These are phyloP conservation scores for Nyctalus aviator DNA, from an alignment of 2,797 vertebrate species.

Conservation along the genomic window DNA sequence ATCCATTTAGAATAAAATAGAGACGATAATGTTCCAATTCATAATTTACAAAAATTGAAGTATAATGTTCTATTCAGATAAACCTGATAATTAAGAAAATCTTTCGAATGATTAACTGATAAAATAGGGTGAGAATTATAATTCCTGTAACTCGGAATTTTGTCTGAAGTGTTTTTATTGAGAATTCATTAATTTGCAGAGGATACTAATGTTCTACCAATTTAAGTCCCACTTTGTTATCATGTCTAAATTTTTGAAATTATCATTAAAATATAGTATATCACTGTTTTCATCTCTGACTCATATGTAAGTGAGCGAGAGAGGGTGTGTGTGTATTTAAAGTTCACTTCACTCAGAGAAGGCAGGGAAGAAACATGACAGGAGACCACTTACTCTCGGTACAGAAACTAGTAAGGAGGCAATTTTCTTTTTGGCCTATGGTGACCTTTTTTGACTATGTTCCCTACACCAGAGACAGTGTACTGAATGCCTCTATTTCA, in stretches of 20 bases:
- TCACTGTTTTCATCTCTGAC: constrained; percentile 32
- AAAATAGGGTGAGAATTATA: neutral
- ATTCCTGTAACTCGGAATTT: constrained; percentile 41
- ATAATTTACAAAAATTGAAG: constrained; percentile 32
- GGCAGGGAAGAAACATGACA: constrained; percentile 87
- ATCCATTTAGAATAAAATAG: constrained; percentile 66
- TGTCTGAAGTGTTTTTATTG: constrained; percentile 41
- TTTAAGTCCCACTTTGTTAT: constrained; percentile 40
- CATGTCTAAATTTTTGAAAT: constrained; percentile 47
- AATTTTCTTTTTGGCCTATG: constrained; percentile 89
- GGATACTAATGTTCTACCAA: neutral
- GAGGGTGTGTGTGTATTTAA: constrained; percentile 56
- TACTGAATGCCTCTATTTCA: constrained; percentile 88
- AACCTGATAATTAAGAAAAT: neutral
- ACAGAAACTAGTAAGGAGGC: constrained; percentile 85
- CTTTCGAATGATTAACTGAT: constrained; percentile 23
- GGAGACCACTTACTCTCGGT: constrained; percentile 92
- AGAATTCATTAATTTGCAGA: constrained; percentile 40
- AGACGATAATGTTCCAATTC: constrained; percentile 63
- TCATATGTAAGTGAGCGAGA: neutral
- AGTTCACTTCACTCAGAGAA: constrained; percentile 67
- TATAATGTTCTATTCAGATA: neutral
- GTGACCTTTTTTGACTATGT: constrained; percentile 94
- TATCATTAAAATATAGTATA: constrained; percentile 9
- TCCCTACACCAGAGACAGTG: constrained; percentile 88